A percentile compares a stretch with the other conserved stretches of the same genome.
Evolutionary conservation across 35 echinoderm and acorn worm species (phyloP).

Genomic region (Stichopus chloronotus): DNA sequence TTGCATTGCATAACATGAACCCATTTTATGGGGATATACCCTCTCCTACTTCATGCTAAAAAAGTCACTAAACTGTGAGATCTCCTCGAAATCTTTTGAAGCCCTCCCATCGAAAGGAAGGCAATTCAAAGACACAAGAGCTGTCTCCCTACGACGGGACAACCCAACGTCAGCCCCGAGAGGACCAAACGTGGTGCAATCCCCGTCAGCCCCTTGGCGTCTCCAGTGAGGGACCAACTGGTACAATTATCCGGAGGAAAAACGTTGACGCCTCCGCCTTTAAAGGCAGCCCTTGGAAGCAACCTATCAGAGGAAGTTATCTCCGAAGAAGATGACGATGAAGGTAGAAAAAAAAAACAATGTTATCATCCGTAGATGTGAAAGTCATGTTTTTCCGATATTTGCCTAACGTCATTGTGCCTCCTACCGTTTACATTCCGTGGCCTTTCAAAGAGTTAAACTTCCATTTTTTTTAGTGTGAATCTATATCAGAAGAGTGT

Average conservation of each 20-base stretch:
- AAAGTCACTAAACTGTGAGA: too few relatives aligned
- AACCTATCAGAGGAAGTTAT: background rate
- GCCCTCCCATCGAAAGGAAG: constrained; percentile 44
- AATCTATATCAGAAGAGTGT: too few relatives aligned
- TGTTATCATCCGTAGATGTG: too few relatives aligned
- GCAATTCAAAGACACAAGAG: constrained; percentile 39
- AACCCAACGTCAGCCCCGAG: constrained; percentile 35
- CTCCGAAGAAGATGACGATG: constrained; percentile 25
- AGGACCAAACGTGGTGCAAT: background rate
- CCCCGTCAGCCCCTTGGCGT: constrained; percentile 34
- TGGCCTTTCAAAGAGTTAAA: too few relatives aligned
- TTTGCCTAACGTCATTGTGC: too few relatives aligned
- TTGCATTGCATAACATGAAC: too few relatives aligned
- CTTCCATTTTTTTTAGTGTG: too few relatives aligned
- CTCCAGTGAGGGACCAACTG: constrained; percentile 1
- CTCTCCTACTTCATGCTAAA: too few relatives aligned
- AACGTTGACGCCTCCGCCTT: constrained; percentile 21
- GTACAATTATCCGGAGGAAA: constrained; percentile 32
- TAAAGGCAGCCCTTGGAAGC: background rate
- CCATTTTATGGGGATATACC: too few relatives aligned
- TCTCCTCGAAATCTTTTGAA: background rate
- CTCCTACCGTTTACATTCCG: too few relatives aligned
- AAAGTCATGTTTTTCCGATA: too few relatives aligned
- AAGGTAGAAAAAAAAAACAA: background rate
- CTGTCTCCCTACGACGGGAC: background rate